A percentile compares a stretch with the other conserved stretches of the same genome.
Evolutionary conservation across 2,797 vertebrate species (phyloP).

Genomic region (Malacoctenus gilli): DNA sequence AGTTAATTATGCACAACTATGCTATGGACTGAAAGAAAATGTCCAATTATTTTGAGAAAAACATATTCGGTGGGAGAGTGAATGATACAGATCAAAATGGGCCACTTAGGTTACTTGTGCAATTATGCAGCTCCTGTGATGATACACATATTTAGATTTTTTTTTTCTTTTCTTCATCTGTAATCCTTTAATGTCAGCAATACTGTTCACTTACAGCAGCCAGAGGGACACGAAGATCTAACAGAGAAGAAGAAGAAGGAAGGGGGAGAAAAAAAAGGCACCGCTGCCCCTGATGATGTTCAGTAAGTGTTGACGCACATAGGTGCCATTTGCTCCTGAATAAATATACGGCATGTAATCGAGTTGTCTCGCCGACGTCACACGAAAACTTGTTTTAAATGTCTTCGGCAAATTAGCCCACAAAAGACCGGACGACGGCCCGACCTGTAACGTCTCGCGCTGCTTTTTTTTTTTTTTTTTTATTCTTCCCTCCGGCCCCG

Average conservation of each 20-base stretch:
- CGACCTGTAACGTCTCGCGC: too few species aligned
- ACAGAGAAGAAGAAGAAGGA: constrained; percentile 32
- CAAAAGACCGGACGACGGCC: too few species aligned
- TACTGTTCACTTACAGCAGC: constrained; percentile 65
- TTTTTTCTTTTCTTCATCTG: constrained; percentile 58
- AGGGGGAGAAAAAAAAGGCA: constrained; percentile 28
- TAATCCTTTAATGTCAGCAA: constrained; percentile 72
- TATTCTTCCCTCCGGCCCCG: too few species aligned
- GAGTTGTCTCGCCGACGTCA: constrained; percentile 43
- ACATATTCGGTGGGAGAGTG: constrained; percentile 71
- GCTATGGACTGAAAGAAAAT: constrained; percentile 76
- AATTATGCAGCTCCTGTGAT: constrained; percentile 75
- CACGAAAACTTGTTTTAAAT: too few species aligned
- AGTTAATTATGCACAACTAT: constrained; percentile 80
- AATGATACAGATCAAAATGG: constrained; percentile 80
- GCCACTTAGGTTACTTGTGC: constrained; percentile 76
- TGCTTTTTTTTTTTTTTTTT: too few species aligned
- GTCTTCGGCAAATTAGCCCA: too few species aligned
- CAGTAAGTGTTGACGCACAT: constrained; percentile 45
- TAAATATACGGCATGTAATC: constrained; percentile 20
- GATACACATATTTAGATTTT: constrained; percentile 65
- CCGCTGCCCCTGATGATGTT: constrained; percentile 44
- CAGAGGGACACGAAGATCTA: constrained; percentile 63
- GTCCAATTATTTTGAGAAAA: constrained; percentile 81
- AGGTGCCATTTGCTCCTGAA: constrained; percentile 39